A percentile compares a stretch with the other conserved stretches of the same genome.
Conservation (phyloP, 2,888 invertebrate species). For the Tholera decimalis region DNA sequence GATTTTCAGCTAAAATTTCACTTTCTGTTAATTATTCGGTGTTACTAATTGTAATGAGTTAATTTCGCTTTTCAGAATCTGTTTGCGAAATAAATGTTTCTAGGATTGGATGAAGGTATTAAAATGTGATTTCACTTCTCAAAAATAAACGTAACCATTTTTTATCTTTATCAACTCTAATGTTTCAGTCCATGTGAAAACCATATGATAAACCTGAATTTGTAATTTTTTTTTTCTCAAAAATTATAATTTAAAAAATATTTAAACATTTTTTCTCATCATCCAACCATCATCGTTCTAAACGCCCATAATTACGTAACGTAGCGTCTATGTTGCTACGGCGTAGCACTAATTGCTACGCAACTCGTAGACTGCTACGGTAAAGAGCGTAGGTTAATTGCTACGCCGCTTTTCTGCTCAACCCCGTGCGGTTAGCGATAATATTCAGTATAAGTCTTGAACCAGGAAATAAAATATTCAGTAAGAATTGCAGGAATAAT, state of each 20-base stretch:
- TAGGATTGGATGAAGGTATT: neutral
- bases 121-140: neutral
- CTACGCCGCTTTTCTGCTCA: conserved; percentile 73
- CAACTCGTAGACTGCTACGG: conserved; percentile 81
- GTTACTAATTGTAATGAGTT: conserved; percentile 14
- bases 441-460: conserved; percentile 61
- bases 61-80: conserved; percentile 17
- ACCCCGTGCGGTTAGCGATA: conserved; percentile 66
- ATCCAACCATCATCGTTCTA: conserved; percentile 68
- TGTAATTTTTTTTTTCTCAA: neutral
- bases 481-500: conserved; percentile 22
- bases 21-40: conserved; percentile 41
- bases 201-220: too few relatives aligned
- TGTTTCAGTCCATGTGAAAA: too few relatives aligned
- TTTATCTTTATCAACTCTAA: too few relatives aligned
- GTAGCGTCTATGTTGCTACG: conserved; percentile 75
- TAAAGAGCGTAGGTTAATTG: conserved; percentile 88
- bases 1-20: conserved; percentile 61
- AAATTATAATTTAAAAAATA: conserved; percentile 4
- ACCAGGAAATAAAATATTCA: conserved; percentile 31
- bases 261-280: conserved; percentile 45
- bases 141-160: neutral
- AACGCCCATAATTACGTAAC: conserved; percentile 86
- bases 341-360: conserved; percentile 89
- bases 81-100: neutral